Conservation (phyloP, 2,888 invertebrate genomes). For the Theretra japonica region DNA sequence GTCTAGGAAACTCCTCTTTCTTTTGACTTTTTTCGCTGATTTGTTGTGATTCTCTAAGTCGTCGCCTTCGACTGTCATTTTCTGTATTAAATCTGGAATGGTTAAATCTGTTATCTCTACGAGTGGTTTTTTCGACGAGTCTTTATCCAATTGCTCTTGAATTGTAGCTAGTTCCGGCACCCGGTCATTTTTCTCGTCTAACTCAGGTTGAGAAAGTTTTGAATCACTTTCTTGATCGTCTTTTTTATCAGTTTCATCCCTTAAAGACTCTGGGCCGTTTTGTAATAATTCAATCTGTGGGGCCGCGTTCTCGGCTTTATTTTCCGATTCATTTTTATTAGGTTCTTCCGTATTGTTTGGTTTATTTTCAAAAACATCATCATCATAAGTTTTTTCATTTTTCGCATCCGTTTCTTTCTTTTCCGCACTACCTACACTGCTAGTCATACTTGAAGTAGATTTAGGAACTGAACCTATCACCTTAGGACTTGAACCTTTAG, state of each 20-base stretch:
- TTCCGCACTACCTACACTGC: constrained; percentile 60
- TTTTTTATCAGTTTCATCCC: constrained; percentile 45
- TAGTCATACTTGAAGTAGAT: constrained; percentile 66
- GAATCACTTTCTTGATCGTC: constrained; percentile 53
- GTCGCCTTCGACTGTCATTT: constrained; percentile 72
- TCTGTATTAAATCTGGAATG: constrained; percentile 75
- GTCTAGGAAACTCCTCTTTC: constrained; percentile 80
- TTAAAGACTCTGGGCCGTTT: constrained; percentile 60
- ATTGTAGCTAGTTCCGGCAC: constrained; percentile 71
- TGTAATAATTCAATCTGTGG: constrained; percentile 52
- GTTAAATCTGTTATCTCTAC: constrained; percentile 65
- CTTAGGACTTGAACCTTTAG: constrained; percentile 63
- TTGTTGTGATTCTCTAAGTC: constrained; percentile 64
- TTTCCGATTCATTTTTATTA: constrained; percentile 40
- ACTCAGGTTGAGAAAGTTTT: constrained; percentile 65
- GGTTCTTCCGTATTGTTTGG: constrained; percentile 47
- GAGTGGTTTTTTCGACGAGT: constrained; percentile 58
- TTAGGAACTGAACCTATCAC: constrained; percentile 77
- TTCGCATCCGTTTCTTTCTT: constrained; percentile 53
- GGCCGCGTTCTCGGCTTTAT: constrained; percentile 46
- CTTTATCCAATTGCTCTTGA: constrained; percentile 66
- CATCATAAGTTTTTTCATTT: constrained; percentile 58
- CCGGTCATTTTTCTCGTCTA: constrained; percentile 71
- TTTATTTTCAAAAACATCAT: constrained; percentile 70
- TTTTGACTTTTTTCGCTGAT: constrained; percentile 71